Evolutionary conservation across 1,140 invertebrate genomes (phyloP).

Genomic region (Elysia chlorotica): DNA sequence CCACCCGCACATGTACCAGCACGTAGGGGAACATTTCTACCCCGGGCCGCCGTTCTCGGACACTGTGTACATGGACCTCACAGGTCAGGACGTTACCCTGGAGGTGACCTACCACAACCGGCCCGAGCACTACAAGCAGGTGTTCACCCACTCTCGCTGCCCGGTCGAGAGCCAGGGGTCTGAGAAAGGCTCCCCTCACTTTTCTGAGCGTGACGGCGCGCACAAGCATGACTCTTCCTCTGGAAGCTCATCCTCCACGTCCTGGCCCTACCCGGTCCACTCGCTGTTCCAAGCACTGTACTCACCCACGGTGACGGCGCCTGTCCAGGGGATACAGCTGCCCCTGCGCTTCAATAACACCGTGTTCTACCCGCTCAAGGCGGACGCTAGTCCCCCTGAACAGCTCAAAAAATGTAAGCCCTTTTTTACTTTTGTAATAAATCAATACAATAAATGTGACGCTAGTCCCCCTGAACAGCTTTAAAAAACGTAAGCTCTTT

Average conservation of each 20-base stretch:
- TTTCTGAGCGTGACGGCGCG: no score
- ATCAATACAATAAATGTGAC: no score
- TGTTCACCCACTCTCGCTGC: no score
- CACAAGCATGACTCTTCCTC: slow-evolving; percentile 17
- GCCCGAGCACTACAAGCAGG: no score
- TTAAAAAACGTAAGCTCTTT: slow-evolving; percentile 51
- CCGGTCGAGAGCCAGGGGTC: no score
- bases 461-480: slow-evolving; percentile 54
- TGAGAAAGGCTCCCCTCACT: no score
- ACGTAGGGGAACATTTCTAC: no score
- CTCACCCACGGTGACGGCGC: slow-evolving; percentile 5
- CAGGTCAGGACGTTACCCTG: slow-evolving; percentile 53
- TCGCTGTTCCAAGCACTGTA: slow-evolving; percentile 16
- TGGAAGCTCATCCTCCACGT: slow-evolving; percentile 14
- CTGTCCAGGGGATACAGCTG: slow-evolving; percentile 8
- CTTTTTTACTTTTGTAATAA: slow-evolving; percentile 1
- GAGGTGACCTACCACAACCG: slow-evolving; percentile 53
- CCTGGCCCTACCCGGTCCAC: slow-evolving; percentile 24
- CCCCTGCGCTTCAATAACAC: slow-evolving; percentile 35
- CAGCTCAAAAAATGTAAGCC: slow-evolving; percentile 57
- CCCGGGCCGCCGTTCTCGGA: no score
- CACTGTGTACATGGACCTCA: slow-evolving; percentile 56
- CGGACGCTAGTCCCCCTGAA: slow-evolving; percentile 49
- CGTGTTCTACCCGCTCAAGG: slow-evolving; percentile 37
- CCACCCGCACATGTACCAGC: no score